Conservation (phyloP, 2,888 invertebrate genomes). For the Mythimna pallens region DNA sequence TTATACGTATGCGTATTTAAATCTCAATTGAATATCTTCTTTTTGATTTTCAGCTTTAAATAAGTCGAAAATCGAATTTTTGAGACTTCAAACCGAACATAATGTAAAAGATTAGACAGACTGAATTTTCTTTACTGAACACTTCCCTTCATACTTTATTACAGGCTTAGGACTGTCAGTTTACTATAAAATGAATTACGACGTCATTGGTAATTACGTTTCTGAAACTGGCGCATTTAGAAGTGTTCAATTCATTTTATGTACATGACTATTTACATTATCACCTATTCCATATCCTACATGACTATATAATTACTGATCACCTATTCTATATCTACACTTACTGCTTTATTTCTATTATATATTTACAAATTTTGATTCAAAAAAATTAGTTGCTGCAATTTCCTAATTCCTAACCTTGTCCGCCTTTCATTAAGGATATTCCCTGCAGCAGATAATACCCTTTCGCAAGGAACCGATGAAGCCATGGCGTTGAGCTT, state of each 20-base stretch:
- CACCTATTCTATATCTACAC: background rate
- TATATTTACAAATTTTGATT: constrained; percentile 1
- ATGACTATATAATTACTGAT: background rate
- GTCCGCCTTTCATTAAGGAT: background rate
- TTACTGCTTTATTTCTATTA: background rate
- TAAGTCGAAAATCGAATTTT: too few relatives aligned
- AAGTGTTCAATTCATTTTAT: constrained; percentile 1
- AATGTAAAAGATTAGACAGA: too few relatives aligned
- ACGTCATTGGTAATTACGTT: background rate
- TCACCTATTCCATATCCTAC: background rate
- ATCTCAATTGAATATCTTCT: too few relatives aligned
- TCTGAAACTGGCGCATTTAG: background rate
- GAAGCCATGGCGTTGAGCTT: too few relatives aligned
- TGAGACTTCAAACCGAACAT: too few relatives aligned
- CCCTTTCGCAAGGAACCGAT: too few relatives aligned
- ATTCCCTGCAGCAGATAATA: background rate
- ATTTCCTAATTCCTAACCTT: background rate
- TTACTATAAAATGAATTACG: too few relatives aligned
- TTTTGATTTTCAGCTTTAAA: too few relatives aligned
- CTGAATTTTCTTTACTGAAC: too few relatives aligned
- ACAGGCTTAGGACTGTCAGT: too few relatives aligned
- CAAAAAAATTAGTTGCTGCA: background rate
- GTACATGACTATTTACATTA: background rate
- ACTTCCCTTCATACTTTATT: too few relatives aligned
- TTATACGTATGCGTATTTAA: too few relatives aligned